phyloP scores from a whole-genome alignment of 2,888 invertebrate species.

The Sinohyriopsis cumingii region DNA sequence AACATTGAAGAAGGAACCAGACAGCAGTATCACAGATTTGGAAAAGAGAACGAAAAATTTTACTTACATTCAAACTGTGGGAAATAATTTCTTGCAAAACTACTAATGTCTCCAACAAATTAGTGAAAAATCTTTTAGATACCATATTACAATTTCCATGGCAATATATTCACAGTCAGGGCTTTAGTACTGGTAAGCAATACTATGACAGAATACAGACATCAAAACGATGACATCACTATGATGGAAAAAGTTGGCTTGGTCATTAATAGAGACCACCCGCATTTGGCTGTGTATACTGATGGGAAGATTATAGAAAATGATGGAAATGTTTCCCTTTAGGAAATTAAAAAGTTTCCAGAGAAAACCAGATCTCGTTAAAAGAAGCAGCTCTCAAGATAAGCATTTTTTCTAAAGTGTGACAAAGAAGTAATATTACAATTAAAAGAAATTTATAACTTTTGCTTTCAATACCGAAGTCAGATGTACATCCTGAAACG shows the following conservation, averaged over 20 bases:
- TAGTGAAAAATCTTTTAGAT: slow-evolving; percentile 9
- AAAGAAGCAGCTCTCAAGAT: slow-evolving; percentile 9
- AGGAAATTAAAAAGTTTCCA: slow-evolving; percentile 14
- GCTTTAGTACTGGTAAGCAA: slow-evolving; percentile 9
- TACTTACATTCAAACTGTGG: slow-evolving; percentile 23
- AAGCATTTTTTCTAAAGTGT: not conserved
- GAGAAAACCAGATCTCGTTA: slow-evolving; percentile 6
- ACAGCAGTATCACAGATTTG: slow-evolving; percentile 15
- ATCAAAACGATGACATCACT: not conserved
- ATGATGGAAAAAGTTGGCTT: slow-evolving; percentile 2
- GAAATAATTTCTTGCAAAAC: slow-evolving; percentile 8
- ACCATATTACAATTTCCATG: slow-evolving; percentile 1
- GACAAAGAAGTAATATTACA: not conserved
- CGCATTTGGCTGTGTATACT: slow-evolving; percentile 8
- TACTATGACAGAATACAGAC: slow-evolving; percentile 6
- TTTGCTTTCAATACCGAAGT: not conserved
- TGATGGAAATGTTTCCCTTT: not conserved
- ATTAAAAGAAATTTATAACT: slow-evolving; percentile 2
- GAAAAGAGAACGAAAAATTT: slow-evolving; percentile 13
- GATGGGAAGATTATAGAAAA: slow-evolving; percentile 8
- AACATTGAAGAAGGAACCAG: slow-evolving; percentile 6
- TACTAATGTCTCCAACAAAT: not conserved
- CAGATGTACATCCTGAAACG: too few relatives aligned
- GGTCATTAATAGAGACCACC: slow-evolving; percentile 1
- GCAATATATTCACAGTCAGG: slow-evolving; percentile 9